These are phyloP conservation scores for Poecilia picta DNA, from an alignment of 2,797 vertebrate genomes.

Conservation along the genomic window DNA sequence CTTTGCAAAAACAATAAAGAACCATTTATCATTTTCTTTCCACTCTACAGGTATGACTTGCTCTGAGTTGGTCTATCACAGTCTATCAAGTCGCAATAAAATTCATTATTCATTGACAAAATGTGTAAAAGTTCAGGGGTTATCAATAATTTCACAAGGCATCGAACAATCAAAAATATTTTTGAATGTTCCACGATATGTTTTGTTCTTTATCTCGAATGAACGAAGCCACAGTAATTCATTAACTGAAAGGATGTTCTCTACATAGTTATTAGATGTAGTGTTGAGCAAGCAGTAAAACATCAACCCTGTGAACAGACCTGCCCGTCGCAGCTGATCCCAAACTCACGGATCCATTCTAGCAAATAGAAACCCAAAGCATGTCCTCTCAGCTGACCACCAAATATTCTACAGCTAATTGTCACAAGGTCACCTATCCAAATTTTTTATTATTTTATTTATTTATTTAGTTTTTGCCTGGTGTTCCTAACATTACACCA, in stretches of 20 bases:
- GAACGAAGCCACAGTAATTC: constrained; percentile 12
- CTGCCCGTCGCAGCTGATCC: constrained; percentile 55
- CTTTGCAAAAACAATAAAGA: not conserved
- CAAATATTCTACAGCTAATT: not conserved
- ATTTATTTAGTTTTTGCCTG: not conserved
- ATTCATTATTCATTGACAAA: not conserved
- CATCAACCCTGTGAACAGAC: constrained; percentile 62
- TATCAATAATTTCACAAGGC: not conserved
- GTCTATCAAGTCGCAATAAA: not conserved
- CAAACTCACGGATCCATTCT: constrained; percentile 9
- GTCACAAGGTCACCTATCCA: not conserved
- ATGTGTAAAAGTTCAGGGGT: not conserved
- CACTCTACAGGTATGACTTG: not conserved
- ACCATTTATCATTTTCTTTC: not conserved
- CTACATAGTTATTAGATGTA: constrained; percentile 23
- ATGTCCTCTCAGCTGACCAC: not conserved
- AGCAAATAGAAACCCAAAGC: constrained; percentile 20
- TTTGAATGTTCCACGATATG: not conserved
- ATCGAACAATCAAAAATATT: not conserved
- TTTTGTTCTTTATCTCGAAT: not conserved
- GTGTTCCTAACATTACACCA: not conserved
- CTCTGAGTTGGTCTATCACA: not conserved
- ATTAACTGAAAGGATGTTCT: constrained; percentile 29
- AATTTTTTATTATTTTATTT: no score
- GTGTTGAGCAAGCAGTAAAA: constrained; percentile 37